Evolutionary conservation across 2,797 vertebrate genomes (phyloP), one percentile per base, ranked within the genome.

Genomic region (Halcyon smyrnensis): DNA sequence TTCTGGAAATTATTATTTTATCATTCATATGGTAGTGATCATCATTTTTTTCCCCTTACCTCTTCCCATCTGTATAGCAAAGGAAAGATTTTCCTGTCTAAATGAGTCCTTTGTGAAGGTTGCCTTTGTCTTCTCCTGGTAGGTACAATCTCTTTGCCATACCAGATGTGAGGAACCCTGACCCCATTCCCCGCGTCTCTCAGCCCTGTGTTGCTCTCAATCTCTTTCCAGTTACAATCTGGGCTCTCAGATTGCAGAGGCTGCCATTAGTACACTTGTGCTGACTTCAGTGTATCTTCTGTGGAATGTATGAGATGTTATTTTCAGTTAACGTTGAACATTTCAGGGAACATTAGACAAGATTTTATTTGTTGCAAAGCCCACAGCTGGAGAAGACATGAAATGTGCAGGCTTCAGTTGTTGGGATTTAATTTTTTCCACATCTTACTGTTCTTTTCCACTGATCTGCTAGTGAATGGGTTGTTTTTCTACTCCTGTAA

Each of bases 131-230:
- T 51, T 46, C 39, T 27, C 67, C 46, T 56, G 24, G 51, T 5
- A n/a, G 27, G 56, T 6, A 36, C 8, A 14, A 11, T 3, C 45
- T n/a, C 50, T 48, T 41, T 21, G 62, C n/a, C 18, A 15, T 51
- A 46, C 3, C 34, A 54, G 25, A 11, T 0, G 0, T 2, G 2
- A 12, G 54, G 70, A 82, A 8, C 14, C 19, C 12, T 1, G 3
- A 41, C 4, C 8, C 46, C 27, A 15, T 21, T 7, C 24, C 32
- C n/a, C 12, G 17, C 2, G 1, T 19, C 13, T 45, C 12, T 27
- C 62, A 37, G 69, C 14, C 7, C 1, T 0, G 20, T 1, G 2
- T 4, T 6, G 0, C 19, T 48, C 53, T 24, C 16, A 32, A 20
- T 7, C 27, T 25, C 16, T 24, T 54, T 21, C 34, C 45, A 46